These are phyloP conservation scores for Sesamia nonagrioides DNA, from an alignment of 1,140 invertebrate genomes.

Conservation along the genomic window DNA sequence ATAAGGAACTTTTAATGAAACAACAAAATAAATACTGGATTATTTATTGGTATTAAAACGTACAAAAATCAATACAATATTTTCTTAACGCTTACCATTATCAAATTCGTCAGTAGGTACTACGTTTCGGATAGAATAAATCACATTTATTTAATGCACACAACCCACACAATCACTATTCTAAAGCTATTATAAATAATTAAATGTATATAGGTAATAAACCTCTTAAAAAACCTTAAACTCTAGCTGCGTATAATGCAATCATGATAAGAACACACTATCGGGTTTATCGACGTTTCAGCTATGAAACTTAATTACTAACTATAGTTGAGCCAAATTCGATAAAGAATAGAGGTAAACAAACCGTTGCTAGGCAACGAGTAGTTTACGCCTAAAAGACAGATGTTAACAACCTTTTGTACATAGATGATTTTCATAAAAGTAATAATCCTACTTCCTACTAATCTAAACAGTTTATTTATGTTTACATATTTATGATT, in stretches of 20 bases:
- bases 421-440: too few species aligned
- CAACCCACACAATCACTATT: slow-evolving; percentile 32
- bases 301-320: background rate
- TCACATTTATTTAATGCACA: slow-evolving; percentile 40
- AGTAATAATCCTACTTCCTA: too few species aligned
- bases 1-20: background rate
- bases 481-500: too few species aligned
- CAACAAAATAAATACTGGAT: background rate
- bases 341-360: too few species aligned
- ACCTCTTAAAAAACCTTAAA: background rate
- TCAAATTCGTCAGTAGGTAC: slow-evolving; percentile 26
- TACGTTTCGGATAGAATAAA: slow-evolving; percentile 14
- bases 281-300: background rate
- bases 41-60: slow-evolving; percentile 46
- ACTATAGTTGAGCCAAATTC: too few species aligned
- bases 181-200: slow-evolving; percentile 16
- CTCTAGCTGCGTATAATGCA: background rate
- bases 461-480: too few species aligned
- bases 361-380: too few species aligned
- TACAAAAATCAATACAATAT: slow-evolving; percentile 37
- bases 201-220: background rate
- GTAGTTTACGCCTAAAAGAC: too few species aligned
- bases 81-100: slow-evolving; percentile 3
- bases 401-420: too few species aligned
- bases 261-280: background rate